A percentile compares a stretch with the other conserved stretches of the same genome.
Evolutionary conservation across 2,797 vertebrate species (phyloP).

Genomic region (Diplodus puntazzo): DNA sequence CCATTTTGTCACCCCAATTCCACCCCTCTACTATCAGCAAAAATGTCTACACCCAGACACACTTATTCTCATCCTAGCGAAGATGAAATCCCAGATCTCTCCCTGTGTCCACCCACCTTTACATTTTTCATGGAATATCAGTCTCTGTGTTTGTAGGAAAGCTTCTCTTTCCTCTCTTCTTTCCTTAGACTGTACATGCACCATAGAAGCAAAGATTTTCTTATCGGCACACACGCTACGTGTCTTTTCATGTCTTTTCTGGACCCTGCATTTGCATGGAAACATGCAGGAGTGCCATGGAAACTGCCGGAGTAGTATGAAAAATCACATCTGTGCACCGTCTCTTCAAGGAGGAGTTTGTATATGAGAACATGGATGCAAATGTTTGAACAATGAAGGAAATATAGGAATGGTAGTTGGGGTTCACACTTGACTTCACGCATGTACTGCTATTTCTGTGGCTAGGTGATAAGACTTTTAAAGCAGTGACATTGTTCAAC

Average conservation of each 20-base stretch:
- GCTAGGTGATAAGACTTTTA: not conserved
- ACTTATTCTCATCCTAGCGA: constrained; percentile 38
- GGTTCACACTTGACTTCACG: not conserved
- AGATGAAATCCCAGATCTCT: constrained; percentile 42
- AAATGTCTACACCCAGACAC: constrained; percentile 55
- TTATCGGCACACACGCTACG: not conserved
- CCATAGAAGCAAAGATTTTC: constrained; percentile 13
- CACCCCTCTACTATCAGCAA: constrained; percentile 36
- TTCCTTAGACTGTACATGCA: constrained; percentile 8
- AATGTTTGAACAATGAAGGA: not conserved
- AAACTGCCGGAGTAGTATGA: constrained; percentile 9
- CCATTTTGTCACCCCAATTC: constrained; percentile 66
- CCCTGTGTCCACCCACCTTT: constrained; percentile 22
- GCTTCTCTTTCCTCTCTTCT: not conserved
- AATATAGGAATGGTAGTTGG: not conserved
- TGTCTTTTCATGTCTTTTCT: constrained; percentile 8
- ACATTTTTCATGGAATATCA: constrained; percentile 5
- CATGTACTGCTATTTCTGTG: not conserved
- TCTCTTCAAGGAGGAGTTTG: not conserved
- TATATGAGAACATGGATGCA: not conserved
- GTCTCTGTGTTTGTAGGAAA: constrained; percentile 11
- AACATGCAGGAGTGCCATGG: constrained; percentile 15
- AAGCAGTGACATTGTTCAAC: not conserved
- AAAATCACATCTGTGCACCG: constrained; percentile 11
- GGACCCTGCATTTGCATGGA: constrained; percentile 7